Base-by-base conservation (phyloP, 2,888 invertebrate species). In the Drosophila mercatorum region DNA sequence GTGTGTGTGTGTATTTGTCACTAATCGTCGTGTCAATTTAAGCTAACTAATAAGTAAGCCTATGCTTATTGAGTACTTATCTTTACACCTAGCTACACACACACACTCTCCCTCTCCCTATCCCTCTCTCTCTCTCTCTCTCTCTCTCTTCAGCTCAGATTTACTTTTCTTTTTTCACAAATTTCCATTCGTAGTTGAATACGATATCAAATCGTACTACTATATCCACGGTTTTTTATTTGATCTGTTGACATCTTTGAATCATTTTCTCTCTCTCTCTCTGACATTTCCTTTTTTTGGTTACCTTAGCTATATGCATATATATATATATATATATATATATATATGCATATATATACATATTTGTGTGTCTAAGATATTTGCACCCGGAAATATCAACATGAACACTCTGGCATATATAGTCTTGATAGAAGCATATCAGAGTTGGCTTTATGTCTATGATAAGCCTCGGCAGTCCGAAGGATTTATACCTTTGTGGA, bases 41-140 rank as follows among this genome's bases (percentile, higher is more conserved):
- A 79, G 76, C 44, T 79, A 79, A 65, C 56, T 59, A 43, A 76
- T 74, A 76, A 76, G 76, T 76, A 53, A 78, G 75, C 52, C 58
- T 64, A 34, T 65, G 59, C 75, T 74, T 76, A 74, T 76, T 74
- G 64, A 64, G 75, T 67, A 61, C 57, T 65, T 67, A 72, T 17
- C 51, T 76, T 64, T 59, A 73, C 75, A 73, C 57, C 17, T 34
- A 49, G n/a, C 0, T 34, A 31, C 40, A 43, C 47, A 38, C 41
- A 58, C 55, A 68, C 26, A 11, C 47, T 4, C 26, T 8, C 22
- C 22, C 22, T 22, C 1, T 22, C 22, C 22, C 28, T 28, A 17
- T 17, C 17, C 17, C 17, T 17, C 17, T 17, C 17, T 0, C 17
- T 17, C n/a, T n/a, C n/a, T n/a, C n/a, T n/a, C n/a, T n/a, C n/a